Conservation (phyloP, 2,888 invertebrate genomes). For the Athalia circularis region DNA sequence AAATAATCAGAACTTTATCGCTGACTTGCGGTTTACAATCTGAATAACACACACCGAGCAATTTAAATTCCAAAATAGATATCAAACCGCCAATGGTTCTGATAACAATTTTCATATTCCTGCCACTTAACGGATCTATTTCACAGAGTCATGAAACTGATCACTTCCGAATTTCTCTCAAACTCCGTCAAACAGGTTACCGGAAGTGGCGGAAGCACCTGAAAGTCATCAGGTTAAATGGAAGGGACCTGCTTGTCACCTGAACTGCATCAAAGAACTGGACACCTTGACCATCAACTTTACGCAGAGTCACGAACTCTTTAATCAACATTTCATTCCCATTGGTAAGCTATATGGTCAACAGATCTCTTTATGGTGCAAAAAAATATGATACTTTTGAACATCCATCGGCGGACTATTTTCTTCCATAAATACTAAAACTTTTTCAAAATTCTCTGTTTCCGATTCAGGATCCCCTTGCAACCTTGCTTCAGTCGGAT, state of each 20-base stretch:
- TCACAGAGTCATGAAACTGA: neutral
- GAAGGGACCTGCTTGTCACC: conserved; percentile 30
- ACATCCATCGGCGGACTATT: neutral
- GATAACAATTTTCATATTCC: no score
- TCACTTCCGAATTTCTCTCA: neutral
- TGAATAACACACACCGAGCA: no score
- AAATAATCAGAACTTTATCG: no score
- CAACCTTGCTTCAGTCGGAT: conserved; percentile 12
- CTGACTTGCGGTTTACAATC: no score
- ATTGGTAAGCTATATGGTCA: neutral
- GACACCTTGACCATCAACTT: conserved; percentile 7
- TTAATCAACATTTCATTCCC: conserved; percentile 6
- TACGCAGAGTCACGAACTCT: neutral
- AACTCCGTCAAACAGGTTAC: neutral
- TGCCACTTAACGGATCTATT: no score
- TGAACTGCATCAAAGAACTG: conserved; percentile 1
- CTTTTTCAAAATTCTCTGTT: neutral
- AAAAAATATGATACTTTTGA: neutral
- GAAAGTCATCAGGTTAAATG: neutral
- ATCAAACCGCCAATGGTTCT: no score
- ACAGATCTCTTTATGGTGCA: neutral
- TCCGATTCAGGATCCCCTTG: conserved; percentile 15
- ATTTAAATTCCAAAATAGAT: no score
- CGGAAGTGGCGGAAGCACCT: neutral
- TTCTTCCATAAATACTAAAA: neutral